Evolutionary conservation across 2,888 invertebrate genomes (phyloP).

Genomic region (Pheosia tremula): DNA sequence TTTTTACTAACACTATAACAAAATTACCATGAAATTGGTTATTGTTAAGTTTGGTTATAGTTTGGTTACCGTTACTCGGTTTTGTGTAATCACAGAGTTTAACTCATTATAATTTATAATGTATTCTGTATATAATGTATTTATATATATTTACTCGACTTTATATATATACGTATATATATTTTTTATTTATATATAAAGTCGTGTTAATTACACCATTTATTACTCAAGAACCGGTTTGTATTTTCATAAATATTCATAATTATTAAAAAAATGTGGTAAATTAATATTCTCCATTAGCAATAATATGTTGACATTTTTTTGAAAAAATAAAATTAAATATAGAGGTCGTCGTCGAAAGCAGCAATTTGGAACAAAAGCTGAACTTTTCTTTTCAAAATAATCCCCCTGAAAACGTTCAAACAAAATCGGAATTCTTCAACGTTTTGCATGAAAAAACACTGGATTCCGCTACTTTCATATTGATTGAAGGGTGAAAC

Average conservation of each 20-base stretch:
- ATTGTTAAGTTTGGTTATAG: neutral
- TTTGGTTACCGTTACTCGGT: neutral
- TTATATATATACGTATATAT: too few relatives aligned
- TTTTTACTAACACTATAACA: neutral
- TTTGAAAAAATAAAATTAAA: neutral
- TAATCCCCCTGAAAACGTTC: neutral
- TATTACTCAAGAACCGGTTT: too few relatives aligned
- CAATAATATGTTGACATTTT: too few relatives aligned
- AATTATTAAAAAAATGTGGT: too few relatives aligned
- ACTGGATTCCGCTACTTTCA: neutral
- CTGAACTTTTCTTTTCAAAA: neutral
- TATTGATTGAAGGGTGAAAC: neutral
- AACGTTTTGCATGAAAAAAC: neutral
- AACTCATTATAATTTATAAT: neutral
- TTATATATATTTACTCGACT: too few relatives aligned
- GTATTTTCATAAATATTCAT: too few relatives aligned
- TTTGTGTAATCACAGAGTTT: neutral
- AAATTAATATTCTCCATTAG: too few relatives aligned
- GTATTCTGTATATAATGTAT: too few relatives aligned
- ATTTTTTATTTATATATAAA: too few relatives aligned
- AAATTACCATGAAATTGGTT: slow-evolving; percentile 17
- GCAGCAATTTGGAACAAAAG: neutral
- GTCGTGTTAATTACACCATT: too few relatives aligned
- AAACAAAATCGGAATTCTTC: neutral
- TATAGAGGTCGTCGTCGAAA: neutral